A percentile compares a stretch with the other conserved stretches of the same genome.
Evolutionary conservation across 2,797 vertebrate species (phyloP).

Genomic region (Gila robusta): DNA sequence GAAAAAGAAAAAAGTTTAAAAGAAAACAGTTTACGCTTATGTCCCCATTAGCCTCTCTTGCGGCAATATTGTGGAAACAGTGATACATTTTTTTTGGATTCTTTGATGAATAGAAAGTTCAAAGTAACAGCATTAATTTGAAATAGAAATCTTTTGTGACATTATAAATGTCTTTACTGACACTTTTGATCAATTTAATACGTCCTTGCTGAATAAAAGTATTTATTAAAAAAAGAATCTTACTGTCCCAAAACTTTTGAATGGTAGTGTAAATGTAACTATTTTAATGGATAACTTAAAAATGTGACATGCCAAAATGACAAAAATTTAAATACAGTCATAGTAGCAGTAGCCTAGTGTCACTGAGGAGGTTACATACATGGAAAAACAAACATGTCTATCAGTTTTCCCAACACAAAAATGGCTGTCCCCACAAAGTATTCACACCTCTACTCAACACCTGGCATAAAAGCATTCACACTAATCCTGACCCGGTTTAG

Average conservation of each 20-base stretch:
- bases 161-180: not conserved
- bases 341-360: not conserved
- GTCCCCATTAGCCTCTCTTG: not conserved
- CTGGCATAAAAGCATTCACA: conserved; percentile 35
- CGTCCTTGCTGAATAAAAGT: too few species aligned
- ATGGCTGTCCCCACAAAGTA: conserved; percentile 16
- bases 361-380: not conserved
- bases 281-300: not conserved
- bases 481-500: conserved; percentile 53
- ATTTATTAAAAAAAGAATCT: not conserved
- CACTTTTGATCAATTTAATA: not conserved
- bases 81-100: not conserved
- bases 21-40: not conserved
- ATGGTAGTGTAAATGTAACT: not conserved
- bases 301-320: not conserved
- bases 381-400: conserved; percentile 2
- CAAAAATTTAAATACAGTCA: not conserved
- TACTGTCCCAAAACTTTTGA: not conserved
- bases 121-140: not conserved
- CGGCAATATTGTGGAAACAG: not conserved
- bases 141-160: not conserved
- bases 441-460: conserved; percentile 35
- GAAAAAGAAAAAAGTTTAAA: not conserved
- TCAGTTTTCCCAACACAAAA: conserved; percentile 24
- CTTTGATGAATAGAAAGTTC: not conserved